Base-by-base conservation (phyloP, 2,113 vertebrate species). In the Peromyscus maniculatus region DNA sequence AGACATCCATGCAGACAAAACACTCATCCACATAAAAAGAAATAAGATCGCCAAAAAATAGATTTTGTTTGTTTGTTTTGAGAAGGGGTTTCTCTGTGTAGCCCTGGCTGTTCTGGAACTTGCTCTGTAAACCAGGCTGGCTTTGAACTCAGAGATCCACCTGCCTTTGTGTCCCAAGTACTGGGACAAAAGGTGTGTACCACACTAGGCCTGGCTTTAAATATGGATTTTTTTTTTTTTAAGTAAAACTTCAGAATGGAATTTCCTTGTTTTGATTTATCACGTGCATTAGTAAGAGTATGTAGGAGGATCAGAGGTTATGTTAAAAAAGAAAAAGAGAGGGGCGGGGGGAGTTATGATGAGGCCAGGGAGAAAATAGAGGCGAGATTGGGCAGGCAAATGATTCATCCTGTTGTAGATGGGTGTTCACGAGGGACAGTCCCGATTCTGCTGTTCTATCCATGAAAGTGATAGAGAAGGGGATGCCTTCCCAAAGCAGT, bases 341-440 rank as follows among this genome's bases (percentile, higher is more conserved):
- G 28, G 46, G 46, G 46, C 7, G 46, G 46, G 46, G 46, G 46
- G 46, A 49, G 46, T n/a, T 0, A 1, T 31, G 55, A n/a, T 43
- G 78, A 33, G 15, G 8, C 24, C 8, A 72, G 52, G 52, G 83
- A 77, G 46, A 74, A 82, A 59, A 49, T 9, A 36, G 67, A 22
- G 12, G 39, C 24, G 19, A 64, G 62, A 21, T 7, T 64, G 62
- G 22, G 83, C 5, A 75, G 57, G 39, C 46, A n/a, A 78, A 62
- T 28, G 1, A 36, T 16, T 9, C 7, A 9, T 52, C 28, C 80
- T 9, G 1, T 1, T 15, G 6, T 22, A 57, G 62, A 9, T 7
- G 21, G 66, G 22, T 49, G 55, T 31, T 12, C 2, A 7, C 24
- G 69, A 67, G 24, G 36, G 55, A 31, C 7, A 49, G 21, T 22